Conservation (phyloP, 2,797 vertebrate species). For the Amphiprion clarkii region DNA sequence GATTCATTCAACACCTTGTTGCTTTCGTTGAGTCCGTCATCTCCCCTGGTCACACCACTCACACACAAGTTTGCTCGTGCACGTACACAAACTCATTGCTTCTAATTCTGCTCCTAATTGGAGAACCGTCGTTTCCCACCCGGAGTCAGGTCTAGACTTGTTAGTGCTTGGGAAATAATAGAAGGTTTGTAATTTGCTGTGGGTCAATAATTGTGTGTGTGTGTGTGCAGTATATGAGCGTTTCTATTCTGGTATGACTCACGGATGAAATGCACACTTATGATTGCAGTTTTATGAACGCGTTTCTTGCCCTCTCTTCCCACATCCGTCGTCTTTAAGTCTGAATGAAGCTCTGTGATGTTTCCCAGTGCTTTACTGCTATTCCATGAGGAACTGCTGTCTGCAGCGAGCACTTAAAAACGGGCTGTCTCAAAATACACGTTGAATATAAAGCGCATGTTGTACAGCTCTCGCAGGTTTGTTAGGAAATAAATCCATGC, state of each 20-base stretch:
- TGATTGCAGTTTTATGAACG: conserved; percentile 7
- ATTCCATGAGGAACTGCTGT: conserved; percentile 18
- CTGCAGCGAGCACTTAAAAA: conserved; percentile 39
- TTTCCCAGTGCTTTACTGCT: background rate
- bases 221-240: background rate
- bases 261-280: conserved; percentile 17
- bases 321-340: conserved; percentile 24
- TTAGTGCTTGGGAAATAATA: conserved; percentile 47
- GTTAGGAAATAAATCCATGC: conserved; percentile 11
- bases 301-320: conserved; percentile 11
- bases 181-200: conserved; percentile 42
- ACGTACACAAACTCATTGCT: conserved; percentile 23
- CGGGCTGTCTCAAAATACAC: conserved; percentile 36
- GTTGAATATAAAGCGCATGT: conserved; percentile 44
- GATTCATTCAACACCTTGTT: conserved; percentile 55
- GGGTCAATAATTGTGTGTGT: conserved; percentile 33
- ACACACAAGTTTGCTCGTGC: conserved; percentile 23
- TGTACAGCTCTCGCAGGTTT: conserved; percentile 47
- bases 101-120: conserved; percentile 68
- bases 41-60: conserved; percentile 28
- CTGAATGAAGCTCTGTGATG: conserved; percentile 23
- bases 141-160: conserved; percentile 74
- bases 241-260: conserved; percentile 29
- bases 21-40: conserved; percentile 30
- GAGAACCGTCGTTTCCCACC: conserved; percentile 53